These are phyloP conservation scores for Eristalis arbustorum DNA, from an alignment of 2,888 invertebrate genomes.

Conservation along the genomic window DNA sequence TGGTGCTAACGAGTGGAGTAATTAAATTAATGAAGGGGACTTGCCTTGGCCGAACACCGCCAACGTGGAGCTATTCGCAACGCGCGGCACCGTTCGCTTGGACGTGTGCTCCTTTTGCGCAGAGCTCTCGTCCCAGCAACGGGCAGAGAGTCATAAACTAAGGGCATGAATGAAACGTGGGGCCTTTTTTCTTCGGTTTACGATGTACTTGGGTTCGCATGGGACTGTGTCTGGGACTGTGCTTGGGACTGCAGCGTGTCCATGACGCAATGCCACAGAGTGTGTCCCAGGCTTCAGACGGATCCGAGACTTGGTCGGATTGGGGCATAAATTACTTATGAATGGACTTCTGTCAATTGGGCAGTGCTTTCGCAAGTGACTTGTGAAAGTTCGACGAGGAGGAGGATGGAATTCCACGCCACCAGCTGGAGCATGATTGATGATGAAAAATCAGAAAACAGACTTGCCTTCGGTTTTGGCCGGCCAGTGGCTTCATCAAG, in stretches of 20 bases:
- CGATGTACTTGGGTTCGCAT: neutral
- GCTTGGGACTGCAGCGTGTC: neutral
- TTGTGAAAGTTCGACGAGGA: neutral
- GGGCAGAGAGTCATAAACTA: conserved; percentile 29
- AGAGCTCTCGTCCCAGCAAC: neutral
- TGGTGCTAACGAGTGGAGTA: conserved; percentile 70
- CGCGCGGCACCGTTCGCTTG: neutral
- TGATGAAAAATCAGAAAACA: neutral
- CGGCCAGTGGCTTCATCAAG: no score
- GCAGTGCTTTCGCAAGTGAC: neutral
- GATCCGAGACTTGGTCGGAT: neutral
- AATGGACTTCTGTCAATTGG: conserved; percentile 2
- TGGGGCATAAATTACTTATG: neutral
- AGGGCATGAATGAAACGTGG: conserved; percentile 31
- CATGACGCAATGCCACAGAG: neutral
- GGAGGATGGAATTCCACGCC: neutral
- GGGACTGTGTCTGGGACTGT: neutral
- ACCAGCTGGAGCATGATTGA: neutral
- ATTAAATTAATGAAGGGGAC: conserved; percentile 71
- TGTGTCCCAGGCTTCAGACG: neutral
- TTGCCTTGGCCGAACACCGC: conserved; percentile 51
- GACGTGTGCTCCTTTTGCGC: conserved; percentile 46
- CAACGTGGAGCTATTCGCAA: conserved; percentile 37
- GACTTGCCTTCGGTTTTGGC: no score
- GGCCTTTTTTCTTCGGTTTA: neutral